Conservation (phyloP, 2,888 invertebrate species). For the Hecatera dysodea region DNA sequence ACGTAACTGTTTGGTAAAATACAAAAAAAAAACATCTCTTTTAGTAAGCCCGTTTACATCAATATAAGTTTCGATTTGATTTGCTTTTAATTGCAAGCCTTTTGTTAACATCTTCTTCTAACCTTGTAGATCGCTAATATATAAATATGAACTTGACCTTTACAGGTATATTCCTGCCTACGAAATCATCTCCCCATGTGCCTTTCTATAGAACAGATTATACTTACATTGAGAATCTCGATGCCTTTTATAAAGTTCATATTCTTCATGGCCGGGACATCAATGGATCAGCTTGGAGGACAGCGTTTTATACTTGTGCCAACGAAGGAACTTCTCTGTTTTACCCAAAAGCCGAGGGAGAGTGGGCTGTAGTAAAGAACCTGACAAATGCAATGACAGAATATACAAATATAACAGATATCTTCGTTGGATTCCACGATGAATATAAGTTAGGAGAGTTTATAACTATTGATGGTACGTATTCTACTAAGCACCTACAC, state of each 20-base stretch:
- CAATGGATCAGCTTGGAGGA: conserved; percentile 62
- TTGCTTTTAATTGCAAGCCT: too few relatives aligned
- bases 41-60: too few relatives aligned
- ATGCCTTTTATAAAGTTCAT: conserved; percentile 76
- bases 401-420: conserved; percentile 62
- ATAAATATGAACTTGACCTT: conserved; percentile 22
- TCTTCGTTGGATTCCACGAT: conserved; percentile 73
- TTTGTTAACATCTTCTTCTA: too few relatives aligned
- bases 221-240: conserved; percentile 68
- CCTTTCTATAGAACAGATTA: conserved; percentile 75
- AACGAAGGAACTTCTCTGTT: conserved; percentile 73
- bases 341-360: conserved; percentile 68
- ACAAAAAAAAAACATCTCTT: too few relatives aligned
- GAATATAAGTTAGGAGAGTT: conserved; percentile 71
- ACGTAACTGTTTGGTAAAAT: neutral
- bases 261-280: conserved; percentile 46
- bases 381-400: conserved; percentile 47
- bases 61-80: too few relatives aligned
- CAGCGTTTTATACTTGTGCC: conserved; percentile 70
- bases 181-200: conserved; percentile 46
- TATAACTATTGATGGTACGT: conserved; percentile 74
- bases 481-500: neutral
- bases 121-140: too few relatives aligned
- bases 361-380: conserved; percentile 70
- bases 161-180: conserved; percentile 54